Conservation (phyloP, 2,797 vertebrate species). For the Pitangus sulphuratus region DNA sequence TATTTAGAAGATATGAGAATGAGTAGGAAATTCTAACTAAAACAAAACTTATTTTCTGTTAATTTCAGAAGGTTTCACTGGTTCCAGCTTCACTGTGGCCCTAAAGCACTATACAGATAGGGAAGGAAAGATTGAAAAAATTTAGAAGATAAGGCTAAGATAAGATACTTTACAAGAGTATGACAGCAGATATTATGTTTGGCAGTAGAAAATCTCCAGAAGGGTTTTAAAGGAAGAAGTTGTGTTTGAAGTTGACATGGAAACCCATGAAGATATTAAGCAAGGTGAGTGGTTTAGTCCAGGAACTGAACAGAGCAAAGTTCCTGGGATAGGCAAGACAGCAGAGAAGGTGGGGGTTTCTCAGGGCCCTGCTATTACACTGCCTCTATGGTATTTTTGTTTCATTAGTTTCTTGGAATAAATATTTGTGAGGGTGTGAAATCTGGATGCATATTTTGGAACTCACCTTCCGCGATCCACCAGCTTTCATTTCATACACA, state of each 20-base stretch:
- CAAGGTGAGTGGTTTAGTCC: not conserved
- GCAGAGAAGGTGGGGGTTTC: not conserved
- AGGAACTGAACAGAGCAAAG: not conserved
- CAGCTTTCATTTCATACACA: constrained; percentile 95
- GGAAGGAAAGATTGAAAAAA: not conserved
- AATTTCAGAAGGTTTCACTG: not conserved
- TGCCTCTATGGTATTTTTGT: not conserved
- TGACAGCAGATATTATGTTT: not conserved
- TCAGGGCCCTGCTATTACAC: not conserved
- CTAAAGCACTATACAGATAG: not conserved
- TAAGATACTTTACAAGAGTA: not conserved
- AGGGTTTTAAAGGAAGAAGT: not conserved
- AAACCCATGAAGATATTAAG: not conserved
- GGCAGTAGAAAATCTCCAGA: not conserved
- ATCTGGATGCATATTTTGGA: not conserved
- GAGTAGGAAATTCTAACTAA: not conserved
- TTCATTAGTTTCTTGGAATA: not conserved
- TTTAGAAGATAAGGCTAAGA: not conserved
- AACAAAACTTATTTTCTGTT: not conserved
- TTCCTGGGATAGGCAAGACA: not conserved
- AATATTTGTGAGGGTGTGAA: not conserved
- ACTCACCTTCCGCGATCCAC: constrained; percentile 93
- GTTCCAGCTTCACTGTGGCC: not conserved
- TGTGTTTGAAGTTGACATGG: not conserved
- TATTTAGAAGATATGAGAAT: not conserved